Conservation (phyloP, 2,797 vertebrate genomes). For the Psittacula derbiana region DNA sequence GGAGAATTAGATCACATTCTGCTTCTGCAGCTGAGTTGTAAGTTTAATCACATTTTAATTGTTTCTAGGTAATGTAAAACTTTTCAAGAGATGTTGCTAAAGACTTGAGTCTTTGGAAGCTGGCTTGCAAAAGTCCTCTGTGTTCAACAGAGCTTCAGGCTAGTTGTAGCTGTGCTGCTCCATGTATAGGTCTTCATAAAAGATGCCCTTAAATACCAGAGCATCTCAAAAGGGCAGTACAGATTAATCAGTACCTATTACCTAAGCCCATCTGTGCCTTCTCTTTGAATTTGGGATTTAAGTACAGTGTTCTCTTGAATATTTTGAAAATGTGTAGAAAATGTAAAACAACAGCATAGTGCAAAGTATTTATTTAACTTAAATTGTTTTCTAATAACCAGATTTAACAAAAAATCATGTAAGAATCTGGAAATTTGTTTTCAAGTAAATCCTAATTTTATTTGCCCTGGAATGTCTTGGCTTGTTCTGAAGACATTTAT, state of each 20-base stretch:
- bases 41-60: not conserved
- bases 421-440: not conserved
- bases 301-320: not conserved
- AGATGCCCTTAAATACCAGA: not conserved
- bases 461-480: not conserved
- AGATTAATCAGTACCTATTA: not conserved
- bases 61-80: not conserved
- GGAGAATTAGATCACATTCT: not conserved
- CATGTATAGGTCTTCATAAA: not conserved
- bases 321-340: not conserved
- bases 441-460: not conserved
- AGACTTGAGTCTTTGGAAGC: not conserved
- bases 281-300: not conserved
- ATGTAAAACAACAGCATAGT: not conserved
- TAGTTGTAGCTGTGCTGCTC: not conserved
- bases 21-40: not conserved
- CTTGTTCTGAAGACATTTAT: not conserved
- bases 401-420: not conserved
- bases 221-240: not conserved
- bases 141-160: not conserved
- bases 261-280: not conserved
- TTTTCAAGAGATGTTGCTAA: not conserved
- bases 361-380: not conserved
- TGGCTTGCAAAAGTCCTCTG: not conserved
- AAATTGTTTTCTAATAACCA: not conserved